phyloP scores from a whole-genome alignment of 2,797 vertebrate species.

The Schizopygopsis pylzovi region DNA sequence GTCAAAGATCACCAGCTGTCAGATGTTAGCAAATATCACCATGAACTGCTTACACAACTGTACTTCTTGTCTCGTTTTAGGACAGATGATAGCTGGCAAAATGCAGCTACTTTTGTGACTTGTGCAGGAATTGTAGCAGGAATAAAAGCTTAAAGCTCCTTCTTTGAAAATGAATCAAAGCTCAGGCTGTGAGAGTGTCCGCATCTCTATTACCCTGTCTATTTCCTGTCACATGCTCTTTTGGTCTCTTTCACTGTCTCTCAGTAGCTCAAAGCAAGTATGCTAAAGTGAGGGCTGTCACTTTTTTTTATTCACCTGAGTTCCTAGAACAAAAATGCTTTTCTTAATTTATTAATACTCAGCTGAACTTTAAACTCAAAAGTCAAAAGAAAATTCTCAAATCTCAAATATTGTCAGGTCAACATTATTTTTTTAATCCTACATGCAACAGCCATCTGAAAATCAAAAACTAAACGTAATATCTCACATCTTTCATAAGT shows the following conservation, averaged over 20 bases:
- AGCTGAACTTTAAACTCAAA: neutral
- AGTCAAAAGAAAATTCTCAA: neutral
- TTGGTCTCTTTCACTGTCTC: slow-evolving; percentile 9
- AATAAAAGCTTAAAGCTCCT: slow-evolving; percentile 40
- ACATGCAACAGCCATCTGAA: neutral
- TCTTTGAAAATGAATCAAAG: slow-evolving; percentile 43
- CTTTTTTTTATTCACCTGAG: neutral
- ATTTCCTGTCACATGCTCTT: slow-evolving; percentile 1
- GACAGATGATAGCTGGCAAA: neutral
- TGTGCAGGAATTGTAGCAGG: slow-evolving; percentile 31
- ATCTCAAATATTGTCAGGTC: neutral
- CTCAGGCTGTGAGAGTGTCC: slow-evolving; percentile 6
- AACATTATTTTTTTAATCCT: neutral
- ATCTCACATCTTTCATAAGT: neutral
- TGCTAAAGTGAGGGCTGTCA: neutral
- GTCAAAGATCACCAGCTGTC: neutral
- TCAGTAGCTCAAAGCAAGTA: neutral
- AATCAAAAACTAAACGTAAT: neutral
- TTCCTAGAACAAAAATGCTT: neutral
- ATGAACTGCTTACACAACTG: neutral
- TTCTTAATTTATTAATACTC: neutral
- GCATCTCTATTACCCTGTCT: slow-evolving; percentile 12
- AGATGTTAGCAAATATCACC: neutral
- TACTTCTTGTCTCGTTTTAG: neutral
- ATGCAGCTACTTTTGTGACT: slow-evolving; percentile 9